These are phyloP conservation scores for Diploscapter pachys DNA, from an alignment of 1,140 invertebrate genomes.

Conservation along the genomic window DNA sequence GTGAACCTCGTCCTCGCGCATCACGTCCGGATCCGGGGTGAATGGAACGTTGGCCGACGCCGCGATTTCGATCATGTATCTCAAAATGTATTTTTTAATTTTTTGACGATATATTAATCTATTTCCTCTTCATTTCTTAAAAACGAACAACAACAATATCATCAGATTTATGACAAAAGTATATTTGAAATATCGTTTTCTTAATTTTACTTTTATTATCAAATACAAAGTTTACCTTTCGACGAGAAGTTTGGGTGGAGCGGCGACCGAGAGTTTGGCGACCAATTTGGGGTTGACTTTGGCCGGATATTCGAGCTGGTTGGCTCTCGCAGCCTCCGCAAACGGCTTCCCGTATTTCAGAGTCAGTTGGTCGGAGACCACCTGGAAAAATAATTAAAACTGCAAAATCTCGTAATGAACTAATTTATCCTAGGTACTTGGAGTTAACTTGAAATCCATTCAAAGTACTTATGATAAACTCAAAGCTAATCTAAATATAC, in stretches of 20 bases:
- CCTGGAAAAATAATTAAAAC: conserved; percentile 72
- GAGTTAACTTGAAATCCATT: too few species aligned
- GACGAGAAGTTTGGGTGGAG: conserved; percentile 88
- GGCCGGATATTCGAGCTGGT: conserved; percentile 66
- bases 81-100: conserved; percentile 29
- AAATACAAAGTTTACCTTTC: conserved; percentile 73
- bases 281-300: conserved; percentile 90
- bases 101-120: neutral
- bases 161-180: too few species aligned
- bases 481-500: too few species aligned
- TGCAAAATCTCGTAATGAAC: conserved; percentile 45
- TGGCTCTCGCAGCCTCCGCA: conserved; percentile 76
- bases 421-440: too few species aligned
- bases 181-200: too few species aligned
- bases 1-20: conserved; percentile 71
- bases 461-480: too few species aligned
- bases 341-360: conserved; percentile 92
- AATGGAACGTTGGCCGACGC: conserved; percentile 88
- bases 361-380: conserved; percentile 82
- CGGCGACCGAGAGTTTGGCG: conserved; percentile 89
- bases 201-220: neutral
- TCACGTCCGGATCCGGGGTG: conserved; percentile 78
- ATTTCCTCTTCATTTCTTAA: conserved; percentile 3
- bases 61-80: conserved; percentile 77
- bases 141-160: conserved; percentile 55